phyloP scores from a whole-genome alignment of 2,888 invertebrate species.

The Oeneis ivallda region DNA sequence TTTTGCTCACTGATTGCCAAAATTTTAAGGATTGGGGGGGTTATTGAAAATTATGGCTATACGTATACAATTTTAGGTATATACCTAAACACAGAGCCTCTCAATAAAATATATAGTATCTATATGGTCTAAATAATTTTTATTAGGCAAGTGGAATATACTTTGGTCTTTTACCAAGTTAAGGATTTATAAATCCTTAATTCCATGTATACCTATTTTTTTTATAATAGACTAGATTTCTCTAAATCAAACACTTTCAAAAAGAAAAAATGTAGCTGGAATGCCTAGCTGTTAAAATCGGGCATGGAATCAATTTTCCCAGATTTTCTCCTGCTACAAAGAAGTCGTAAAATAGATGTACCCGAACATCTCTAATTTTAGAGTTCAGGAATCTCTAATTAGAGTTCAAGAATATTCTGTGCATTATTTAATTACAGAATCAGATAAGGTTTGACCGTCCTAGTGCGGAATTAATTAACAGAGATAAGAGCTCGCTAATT shows the following conservation, averaged over 20 bases:
- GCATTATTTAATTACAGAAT: conserved; percentile 38
- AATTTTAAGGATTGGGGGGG: neutral
- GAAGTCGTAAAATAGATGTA: neutral
- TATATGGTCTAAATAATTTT: too few species aligned
- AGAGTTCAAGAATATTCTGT: neutral
- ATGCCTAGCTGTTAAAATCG: neutral
- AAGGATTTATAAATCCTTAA: too few species aligned
- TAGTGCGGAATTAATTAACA: conserved; percentile 65
- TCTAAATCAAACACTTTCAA: neutral
- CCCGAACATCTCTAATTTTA: conserved; percentile 4
- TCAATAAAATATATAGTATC: too few species aligned
- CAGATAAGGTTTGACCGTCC: conserved; percentile 37
- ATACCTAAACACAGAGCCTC: too few species aligned
- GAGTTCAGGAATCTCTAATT: neutral
- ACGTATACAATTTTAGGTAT: too few species aligned
- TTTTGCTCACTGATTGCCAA: conserved; percentile 17
- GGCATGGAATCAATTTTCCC: too few species aligned
- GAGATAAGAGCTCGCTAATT: conserved; percentile 69
- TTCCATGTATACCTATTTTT: too few species aligned
- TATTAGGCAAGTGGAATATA: too few species aligned
- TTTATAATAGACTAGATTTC: neutral
- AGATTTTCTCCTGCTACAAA: neutral
- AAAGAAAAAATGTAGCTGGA: too few species aligned
- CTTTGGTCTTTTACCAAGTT: too few species aligned
- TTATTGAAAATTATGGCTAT: neutral